A percentile compares a stretch with the other conserved stretches of the same genome.
phyloP scores from a whole-genome alignment of 2,888 invertebrate genomes.

The Spialia ferax region DNA sequence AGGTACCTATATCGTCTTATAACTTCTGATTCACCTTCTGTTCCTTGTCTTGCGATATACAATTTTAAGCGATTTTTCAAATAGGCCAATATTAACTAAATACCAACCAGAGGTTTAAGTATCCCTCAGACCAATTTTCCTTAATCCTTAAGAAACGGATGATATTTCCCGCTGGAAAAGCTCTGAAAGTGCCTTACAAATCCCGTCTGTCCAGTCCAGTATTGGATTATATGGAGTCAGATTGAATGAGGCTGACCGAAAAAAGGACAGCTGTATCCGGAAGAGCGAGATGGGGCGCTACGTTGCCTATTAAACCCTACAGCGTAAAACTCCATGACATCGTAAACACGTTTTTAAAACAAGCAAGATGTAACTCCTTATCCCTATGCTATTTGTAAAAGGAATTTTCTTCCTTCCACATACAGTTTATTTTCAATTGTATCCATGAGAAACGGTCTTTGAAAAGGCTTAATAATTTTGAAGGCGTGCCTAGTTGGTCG shows the following conservation, averaged over 20 bases:
- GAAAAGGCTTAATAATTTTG: constrained; percentile 81
- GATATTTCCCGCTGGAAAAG: constrained; percentile 64
- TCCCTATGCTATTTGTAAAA: constrained; percentile 39
- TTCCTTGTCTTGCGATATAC: too few relatives aligned
- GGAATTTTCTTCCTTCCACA: constrained; percentile 32
- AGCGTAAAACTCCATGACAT: constrained; percentile 79
- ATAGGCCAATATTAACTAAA: constrained; percentile 29
- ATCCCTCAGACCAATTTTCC: constrained; percentile 57
- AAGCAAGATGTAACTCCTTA: constrained; percentile 55
- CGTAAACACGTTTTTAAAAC: constrained; percentile 70
- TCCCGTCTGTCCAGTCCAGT: constrained; percentile 67
- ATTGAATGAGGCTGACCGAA: constrained; percentile 71
- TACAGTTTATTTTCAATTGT: constrained; percentile 51
- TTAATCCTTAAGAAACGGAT: constrained; percentile 65
- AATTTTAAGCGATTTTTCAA: background rate
- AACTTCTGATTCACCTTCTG: too few relatives aligned
- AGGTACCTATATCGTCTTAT: too few relatives aligned
- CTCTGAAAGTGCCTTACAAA: constrained; percentile 67
- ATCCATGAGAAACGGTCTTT: constrained; percentile 48
- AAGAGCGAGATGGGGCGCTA: constrained; percentile 46
- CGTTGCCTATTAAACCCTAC: constrained; percentile 69
- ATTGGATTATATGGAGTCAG: constrained; percentile 75
- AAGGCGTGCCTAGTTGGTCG: constrained; percentile 83
- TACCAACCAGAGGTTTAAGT: constrained; percentile 25
- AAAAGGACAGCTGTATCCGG: constrained; percentile 49